Percentiles rank a stretch among this genome's conserved stretches.
These are phyloP conservation scores for Chauna torquata DNA, from an alignment of 2,113 vertebrate genomes.

Conservation along the genomic window DNA sequence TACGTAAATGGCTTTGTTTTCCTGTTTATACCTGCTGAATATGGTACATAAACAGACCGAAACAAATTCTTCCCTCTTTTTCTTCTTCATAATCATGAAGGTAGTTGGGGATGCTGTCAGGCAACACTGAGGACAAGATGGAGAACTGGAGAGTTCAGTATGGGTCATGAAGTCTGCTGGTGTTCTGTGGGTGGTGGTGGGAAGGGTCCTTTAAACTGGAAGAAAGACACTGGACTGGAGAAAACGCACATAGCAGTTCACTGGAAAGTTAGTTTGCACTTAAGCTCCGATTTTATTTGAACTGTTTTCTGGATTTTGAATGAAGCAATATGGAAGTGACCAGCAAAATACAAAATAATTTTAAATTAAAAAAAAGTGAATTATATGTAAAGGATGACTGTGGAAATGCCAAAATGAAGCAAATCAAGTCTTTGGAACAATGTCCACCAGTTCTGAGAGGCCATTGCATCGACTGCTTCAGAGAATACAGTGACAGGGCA, in stretches of 20 bases:
- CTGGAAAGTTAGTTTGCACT: constrained; percentile 83
- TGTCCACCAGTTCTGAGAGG: constrained; percentile 35
- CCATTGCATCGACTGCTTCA: constrained; percentile 27
- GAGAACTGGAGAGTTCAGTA: constrained; percentile 36
- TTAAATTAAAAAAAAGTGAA: constrained; percentile 63
- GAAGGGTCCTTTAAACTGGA: constrained; percentile 67
- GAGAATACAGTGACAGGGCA: constrained; percentile 40
- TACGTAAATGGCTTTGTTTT: constrained; percentile 37
- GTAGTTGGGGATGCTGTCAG: constrained; percentile 53
- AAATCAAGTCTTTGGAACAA: constrained; percentile 71
- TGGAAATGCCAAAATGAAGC: constrained; percentile 78
- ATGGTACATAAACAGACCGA: not conserved
- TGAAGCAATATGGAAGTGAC: constrained; percentile 87
- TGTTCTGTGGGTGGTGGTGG: constrained; percentile 31
- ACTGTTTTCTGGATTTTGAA: constrained; percentile 83
- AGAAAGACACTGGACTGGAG: constrained; percentile 74
- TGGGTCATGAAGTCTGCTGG: constrained; percentile 51
- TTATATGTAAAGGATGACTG: constrained; percentile 71
- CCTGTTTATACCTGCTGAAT: constrained; percentile 30
- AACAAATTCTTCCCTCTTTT: constrained; percentile 24
- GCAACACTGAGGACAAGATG: constrained; percentile 24
- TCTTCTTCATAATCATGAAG: constrained; percentile 4
- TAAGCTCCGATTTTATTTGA: constrained; percentile 75
- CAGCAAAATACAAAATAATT: constrained; percentile 78
- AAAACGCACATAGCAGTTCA: constrained; percentile 68